Evolutionary conservation across 2,888 invertebrate species (phyloP), one percentile per base, ranked within the genome.

Genomic region (Oxycera nigricornis): DNA sequence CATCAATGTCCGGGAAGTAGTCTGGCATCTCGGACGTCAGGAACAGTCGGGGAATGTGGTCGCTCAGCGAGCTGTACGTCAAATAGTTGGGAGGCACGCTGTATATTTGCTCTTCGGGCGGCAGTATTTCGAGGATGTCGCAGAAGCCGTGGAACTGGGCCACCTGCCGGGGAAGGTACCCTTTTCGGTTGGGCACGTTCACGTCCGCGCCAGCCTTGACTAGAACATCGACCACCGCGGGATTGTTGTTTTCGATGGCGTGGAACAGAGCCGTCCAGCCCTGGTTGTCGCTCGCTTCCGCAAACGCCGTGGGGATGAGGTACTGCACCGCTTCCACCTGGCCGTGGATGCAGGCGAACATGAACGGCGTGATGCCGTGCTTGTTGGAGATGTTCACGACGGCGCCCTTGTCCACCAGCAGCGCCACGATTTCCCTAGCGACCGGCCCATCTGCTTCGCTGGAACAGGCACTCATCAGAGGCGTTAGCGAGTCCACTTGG

Each of bases 21-120:
- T 84, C 83, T 0, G 85, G 85, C 4, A 83, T 83, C 22, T 84
- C 82, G 9, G 81, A 76, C 70, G 83, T 84, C 0, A 83, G 76
- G 30, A 85, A 85, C 31, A 85, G 81, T 35, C 83, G 81, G 7
- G 84, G 84, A 73, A 85, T 83, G 74, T 81, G 80, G 79, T 85
- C 83, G 11, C 81, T 78, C 24, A 85, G 76, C 7, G 80, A 80
- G 73, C 77, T 82, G 72, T 85, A 85, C 2, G 78, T 61, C 2
- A 84, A 77, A 59, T 81, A 85, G n/a, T 79, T 77, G 0, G 80
- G 75, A 0, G 85, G 85, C 22, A 84, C 81, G 22, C 78, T 3
- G 73, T 82, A 84, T 14, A 73, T 73, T 0, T 72, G 28, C 2
- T 76, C 78, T 35, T 79, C 76, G 1, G 77, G 78, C 0, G 85